phyloP scores from a whole-genome alignment of 1,140 invertebrate genomes.

The Neodiprion lecontei region DNA sequence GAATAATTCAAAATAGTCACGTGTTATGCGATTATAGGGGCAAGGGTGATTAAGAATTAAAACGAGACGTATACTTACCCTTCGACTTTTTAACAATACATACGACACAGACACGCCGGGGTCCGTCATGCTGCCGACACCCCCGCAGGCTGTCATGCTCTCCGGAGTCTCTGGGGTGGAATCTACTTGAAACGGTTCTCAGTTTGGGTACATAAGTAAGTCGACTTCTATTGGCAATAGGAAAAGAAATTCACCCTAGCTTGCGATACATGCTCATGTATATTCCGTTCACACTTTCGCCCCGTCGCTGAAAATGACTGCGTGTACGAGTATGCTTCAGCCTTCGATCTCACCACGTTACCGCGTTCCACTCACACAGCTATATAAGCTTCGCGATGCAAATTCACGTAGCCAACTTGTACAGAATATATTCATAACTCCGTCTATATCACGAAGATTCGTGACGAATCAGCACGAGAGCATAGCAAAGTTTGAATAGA shows the following conservation, averaged over 20 bases:
- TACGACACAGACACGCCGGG: neutral
- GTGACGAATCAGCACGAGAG: no score
- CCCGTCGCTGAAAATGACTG: neutral
- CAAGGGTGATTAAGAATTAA: neutral
- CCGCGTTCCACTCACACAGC: no score
- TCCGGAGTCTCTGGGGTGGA: neutral
- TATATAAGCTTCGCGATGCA: no score
- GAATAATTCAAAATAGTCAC: neutral
- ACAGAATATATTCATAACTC: no score
- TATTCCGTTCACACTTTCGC: neutral
- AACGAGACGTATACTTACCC: neutral
- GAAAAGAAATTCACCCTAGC: neutral
- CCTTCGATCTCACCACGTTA: no score
- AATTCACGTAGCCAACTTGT: no score
- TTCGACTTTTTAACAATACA: neutral
- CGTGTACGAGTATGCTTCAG: neutral
- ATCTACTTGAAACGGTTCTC: conserved; percentile 5
- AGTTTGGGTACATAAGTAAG: conserved; percentile 5
- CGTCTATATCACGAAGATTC: no score
- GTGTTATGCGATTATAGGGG: neutral
- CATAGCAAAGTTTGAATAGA: no score
- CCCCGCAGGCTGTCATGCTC: neutral
- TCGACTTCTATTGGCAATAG: conserved; percentile 2
- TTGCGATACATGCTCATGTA: neutral
- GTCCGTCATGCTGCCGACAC: neutral